Percentiles rank a stretch among this genome's conserved stretches.
Conservation (phyloP, 2,113 vertebrate genomes). For the Pterophyllum scalare region DNA sequence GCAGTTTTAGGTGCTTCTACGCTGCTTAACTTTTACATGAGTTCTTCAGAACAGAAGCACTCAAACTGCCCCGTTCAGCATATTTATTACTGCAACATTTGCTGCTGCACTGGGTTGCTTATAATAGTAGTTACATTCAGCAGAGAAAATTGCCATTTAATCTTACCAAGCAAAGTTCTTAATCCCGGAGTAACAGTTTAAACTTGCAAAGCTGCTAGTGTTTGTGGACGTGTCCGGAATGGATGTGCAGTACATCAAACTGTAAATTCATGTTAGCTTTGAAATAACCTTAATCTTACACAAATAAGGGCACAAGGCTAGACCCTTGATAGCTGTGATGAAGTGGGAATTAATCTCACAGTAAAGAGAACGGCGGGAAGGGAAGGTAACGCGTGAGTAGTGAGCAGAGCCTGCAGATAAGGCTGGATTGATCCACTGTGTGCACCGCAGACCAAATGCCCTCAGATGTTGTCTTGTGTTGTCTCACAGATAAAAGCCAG, state of each 20-base stretch:
- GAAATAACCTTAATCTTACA: constrained; percentile 34
- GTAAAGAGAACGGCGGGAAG: constrained; percentile 25
- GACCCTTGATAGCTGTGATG: constrained; percentile 15
- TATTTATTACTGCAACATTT: too few species aligned
- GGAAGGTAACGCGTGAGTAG: constrained; percentile 41
- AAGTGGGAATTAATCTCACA: constrained; percentile 4
- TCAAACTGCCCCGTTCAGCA: too few species aligned
- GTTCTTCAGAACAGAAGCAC: too few species aligned
- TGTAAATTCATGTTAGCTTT: constrained; percentile 15
- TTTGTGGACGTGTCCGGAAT: not conserved
- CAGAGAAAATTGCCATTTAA: not conserved
- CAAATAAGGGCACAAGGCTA: constrained; percentile 23
- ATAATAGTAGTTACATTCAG: not conserved
- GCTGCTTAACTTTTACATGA: too few species aligned
- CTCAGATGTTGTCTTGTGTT: constrained; percentile 53
- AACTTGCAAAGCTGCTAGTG: not conserved
- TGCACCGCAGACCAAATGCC: constrained; percentile 44
- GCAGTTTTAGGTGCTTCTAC: too few species aligned
- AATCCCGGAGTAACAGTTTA: not conserved
- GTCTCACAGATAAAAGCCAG: constrained; percentile 70
- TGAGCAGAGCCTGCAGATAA: constrained; percentile 35
- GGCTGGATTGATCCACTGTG: constrained; percentile 43
- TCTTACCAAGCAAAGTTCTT: not conserved
- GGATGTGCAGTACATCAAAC: not conserved
- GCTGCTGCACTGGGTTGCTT: too few species aligned